phyloP scores from a whole-genome alignment of 1,140 invertebrate genomes.

The Drosophila kepulauana region DNA sequence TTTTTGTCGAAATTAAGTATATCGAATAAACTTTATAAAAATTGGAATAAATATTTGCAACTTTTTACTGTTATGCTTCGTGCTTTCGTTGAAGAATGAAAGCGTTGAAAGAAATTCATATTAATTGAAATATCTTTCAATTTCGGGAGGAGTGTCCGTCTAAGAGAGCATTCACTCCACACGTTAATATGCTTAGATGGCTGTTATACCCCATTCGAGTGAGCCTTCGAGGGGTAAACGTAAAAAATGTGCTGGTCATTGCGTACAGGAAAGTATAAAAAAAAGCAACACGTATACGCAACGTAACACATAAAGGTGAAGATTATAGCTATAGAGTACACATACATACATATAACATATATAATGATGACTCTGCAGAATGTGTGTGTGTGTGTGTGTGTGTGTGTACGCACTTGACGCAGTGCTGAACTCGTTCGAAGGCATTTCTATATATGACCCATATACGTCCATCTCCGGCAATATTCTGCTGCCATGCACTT shows the following conservation, averaged over 20 bases:
- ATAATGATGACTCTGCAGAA: background rate
- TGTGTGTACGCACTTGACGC: constrained; percentile 22
- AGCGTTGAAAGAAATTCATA: too few species aligned
- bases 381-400: constrained; percentile 20
- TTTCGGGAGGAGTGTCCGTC: too few species aligned
- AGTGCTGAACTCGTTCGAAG: constrained; percentile 19
- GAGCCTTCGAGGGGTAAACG: background rate
- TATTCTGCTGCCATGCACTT: constrained; percentile 17
- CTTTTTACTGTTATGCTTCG: too few species aligned
- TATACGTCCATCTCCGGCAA: constrained; percentile 14
- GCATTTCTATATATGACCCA: constrained; percentile 32
- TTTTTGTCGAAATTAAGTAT: too few species aligned
- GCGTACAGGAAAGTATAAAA: constrained; percentile 23
- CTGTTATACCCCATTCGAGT: constrained; percentile 10
- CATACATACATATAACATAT: background rate
- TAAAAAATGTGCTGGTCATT: constrained; percentile 55
- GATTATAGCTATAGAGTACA: background rate
- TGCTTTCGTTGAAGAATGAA: too few species aligned
- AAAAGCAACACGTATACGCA: constrained; percentile 42
- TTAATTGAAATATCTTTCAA: too few species aligned
- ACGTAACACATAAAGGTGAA: constrained; percentile 16
- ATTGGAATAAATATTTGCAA: too few species aligned
- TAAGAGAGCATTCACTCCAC: too few species aligned
- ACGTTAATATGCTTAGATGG: too few species aligned
- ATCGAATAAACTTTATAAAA: too few species aligned